Evolutionary conservation across 35 echinoderm and acorn worm species (phyloP).

Genomic region (Diadema setosum): DNA sequence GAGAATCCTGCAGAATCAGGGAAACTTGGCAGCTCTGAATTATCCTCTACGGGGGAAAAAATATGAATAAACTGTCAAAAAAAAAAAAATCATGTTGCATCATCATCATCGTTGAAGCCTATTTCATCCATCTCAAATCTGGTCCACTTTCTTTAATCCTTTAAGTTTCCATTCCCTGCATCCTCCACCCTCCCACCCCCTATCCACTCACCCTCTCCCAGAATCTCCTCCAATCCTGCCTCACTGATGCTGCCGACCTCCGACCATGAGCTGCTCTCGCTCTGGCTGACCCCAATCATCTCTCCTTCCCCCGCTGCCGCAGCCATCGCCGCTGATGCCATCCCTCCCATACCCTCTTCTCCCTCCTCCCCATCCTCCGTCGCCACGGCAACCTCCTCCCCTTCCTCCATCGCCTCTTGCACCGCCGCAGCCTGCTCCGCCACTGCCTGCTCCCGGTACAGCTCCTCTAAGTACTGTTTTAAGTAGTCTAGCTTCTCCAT

Average conservation of each 20-base stretch:
- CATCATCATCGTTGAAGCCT: no score
- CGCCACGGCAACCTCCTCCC: not conserved
- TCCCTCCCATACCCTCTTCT: not conserved
- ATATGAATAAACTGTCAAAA: no score
- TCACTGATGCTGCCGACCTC: not conserved
- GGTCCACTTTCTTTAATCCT: no score
- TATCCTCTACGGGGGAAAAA: no score
- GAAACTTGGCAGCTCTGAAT: no score
- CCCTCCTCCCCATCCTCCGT: not conserved
- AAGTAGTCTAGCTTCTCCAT: slow-evolving; percentile 2
- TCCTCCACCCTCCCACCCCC: no score
- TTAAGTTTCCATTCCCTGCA: no score
- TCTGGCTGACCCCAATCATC: not conserved
- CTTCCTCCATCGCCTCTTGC: not conserved
- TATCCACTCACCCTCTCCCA: slow-evolving; percentile 3
- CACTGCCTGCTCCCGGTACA: not conserved
- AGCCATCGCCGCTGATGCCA: not conserved
- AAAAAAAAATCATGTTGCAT: no score
- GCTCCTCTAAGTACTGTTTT: slow-evolving; percentile 21
- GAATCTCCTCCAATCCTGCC: not conserved
- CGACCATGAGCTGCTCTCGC: not conserved
- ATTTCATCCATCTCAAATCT: no score
- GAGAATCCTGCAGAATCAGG: no score
- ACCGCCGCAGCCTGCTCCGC: not conserved
- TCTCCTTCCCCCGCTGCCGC: not conserved